Percentiles rank a stretch among this genome's conserved stretches.
phyloP scores from a whole-genome alignment of 2,888 invertebrate genomes.

The Meiosimyza decipiens region DNA sequence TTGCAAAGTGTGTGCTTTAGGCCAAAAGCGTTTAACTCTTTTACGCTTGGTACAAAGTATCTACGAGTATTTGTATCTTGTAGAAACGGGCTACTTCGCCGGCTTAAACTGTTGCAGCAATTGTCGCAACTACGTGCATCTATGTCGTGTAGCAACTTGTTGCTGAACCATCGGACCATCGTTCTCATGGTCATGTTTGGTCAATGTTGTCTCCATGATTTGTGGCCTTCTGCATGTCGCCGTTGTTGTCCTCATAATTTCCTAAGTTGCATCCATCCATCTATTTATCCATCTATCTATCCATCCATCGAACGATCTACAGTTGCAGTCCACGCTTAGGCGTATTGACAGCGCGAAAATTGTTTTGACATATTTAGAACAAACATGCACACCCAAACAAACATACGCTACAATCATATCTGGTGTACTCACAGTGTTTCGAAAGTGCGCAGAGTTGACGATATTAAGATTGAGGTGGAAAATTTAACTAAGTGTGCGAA shows the following conservation, averaged over 20 bases:
- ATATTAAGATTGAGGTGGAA: too few species aligned
- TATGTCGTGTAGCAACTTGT: slow-evolving; percentile 23
- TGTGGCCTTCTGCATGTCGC: slow-evolving; percentile 29
- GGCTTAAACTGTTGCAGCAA: background rate
- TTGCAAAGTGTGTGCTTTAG: slow-evolving; percentile 27
- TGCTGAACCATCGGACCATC: background rate
- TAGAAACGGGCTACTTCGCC: slow-evolving; percentile 16
- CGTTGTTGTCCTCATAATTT: slow-evolving; percentile 30
- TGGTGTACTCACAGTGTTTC: too few species aligned
- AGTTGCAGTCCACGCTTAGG: background rate
- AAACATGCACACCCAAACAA: slow-evolving; percentile 18
- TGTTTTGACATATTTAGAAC: slow-evolving; percentile 35
- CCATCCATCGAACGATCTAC: background rate
- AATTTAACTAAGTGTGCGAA: too few species aligned
- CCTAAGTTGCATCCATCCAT: slow-evolving; percentile 9
- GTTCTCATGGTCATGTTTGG: slow-evolving; percentile 10
- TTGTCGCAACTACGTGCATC: slow-evolving; percentile 19
- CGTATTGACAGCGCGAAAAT: slow-evolving; percentile 33
- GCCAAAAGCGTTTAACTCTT: slow-evolving; percentile 32
- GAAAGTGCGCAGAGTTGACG: too few species aligned
- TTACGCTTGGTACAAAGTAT: slow-evolving; percentile 18
- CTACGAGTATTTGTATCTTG: slow-evolving; percentile 26
- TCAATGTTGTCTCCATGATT: slow-evolving; percentile 21
- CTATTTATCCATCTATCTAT: background rate
- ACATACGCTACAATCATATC: background rate